Evolutionary conservation across 2,888 invertebrate genomes (phyloP), one percentile per base, ranked within the genome.

Genomic region (Athalia rosae): DNA sequence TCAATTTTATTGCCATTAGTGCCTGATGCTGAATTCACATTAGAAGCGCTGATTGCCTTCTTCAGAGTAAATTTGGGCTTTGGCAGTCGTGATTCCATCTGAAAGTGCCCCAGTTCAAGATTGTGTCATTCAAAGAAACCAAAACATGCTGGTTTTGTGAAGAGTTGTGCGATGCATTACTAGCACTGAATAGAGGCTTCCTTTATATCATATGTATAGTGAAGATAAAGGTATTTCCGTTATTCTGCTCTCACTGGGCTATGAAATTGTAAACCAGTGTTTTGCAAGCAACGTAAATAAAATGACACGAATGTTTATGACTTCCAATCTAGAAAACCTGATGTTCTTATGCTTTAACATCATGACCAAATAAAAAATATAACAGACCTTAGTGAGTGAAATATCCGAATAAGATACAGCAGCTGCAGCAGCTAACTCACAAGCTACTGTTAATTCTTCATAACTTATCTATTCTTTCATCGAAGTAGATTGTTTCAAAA

Each of bases 51-150:
- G 85, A 87, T 13, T 43, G 81, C 15, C 79, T 84, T 83, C 78
- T 80, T 64, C 79, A 81, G 5, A 76, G 77, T 67, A 77, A 76
- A 11, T 80, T 81, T 83, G 77, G 85, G 84, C 71, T 91, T 91
- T n/a, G 91, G 91, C 78, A 91, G 85, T 47, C 90, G 90, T 5
- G 92, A 92, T 82, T 92, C 91, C 92, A 92, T 92, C 88, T 86
- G 59, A 28, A 69, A 67, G 43, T 9, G 28, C 47, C 63, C 9
- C 28, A 15, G 4, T 9, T 11, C 11, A 47, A 45, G 15, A 11
- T n/a, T 56, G 13, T 56, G 41, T 7, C 28, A 28, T 28, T 2
- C 28, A 28, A 28, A 2, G 2, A 28, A 28, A 28, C 28, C 28
- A 28, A 28, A 28, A 28, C 28, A 28, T 28, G 28, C 28, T 28